Evolutionary conservation across 2,888 invertebrate genomes (phyloP).

Genomic region (Nemurella pictetii): DNA sequence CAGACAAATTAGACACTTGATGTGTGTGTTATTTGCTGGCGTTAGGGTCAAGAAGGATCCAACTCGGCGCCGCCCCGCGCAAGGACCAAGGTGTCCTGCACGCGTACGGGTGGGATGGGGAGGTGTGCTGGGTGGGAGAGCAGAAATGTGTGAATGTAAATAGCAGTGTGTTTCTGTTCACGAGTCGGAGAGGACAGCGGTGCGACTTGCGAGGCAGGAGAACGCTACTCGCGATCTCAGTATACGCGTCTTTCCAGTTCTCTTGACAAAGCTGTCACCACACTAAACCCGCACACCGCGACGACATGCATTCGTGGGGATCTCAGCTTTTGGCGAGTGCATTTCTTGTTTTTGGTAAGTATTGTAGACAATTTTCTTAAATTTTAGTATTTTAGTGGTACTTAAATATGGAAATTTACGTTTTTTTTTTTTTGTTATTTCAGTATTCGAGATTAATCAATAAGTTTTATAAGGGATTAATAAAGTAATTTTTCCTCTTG

Average conservation of each 20-base stretch:
- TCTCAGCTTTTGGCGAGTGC: background rate
- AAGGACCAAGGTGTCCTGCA: background rate
- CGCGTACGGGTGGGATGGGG: background rate
- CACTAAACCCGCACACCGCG: no score
- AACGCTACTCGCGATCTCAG: no score
- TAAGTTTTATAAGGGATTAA: no score
- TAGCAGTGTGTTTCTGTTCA: background rate
- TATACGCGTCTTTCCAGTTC: background rate
- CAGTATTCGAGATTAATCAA: no score
- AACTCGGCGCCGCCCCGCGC: background rate
- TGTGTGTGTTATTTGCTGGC: background rate
- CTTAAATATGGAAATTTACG: no score
- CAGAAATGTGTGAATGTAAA: background rate
- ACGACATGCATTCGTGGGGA: background rate
- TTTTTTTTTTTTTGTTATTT: no score
- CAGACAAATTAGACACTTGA: background rate
- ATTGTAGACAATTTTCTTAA: no score
- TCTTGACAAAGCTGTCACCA: background rate
- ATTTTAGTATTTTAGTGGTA: no score
- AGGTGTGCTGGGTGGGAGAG: background rate
- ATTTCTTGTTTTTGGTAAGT: background rate
- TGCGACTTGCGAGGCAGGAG: background rate
- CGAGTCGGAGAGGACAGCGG: background rate
- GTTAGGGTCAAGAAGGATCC: background rate
- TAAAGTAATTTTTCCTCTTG: no score